phyloP scores from a whole-genome alignment of 2,113 vertebrate species.

The Ceyx cyanopectus region DNA sequence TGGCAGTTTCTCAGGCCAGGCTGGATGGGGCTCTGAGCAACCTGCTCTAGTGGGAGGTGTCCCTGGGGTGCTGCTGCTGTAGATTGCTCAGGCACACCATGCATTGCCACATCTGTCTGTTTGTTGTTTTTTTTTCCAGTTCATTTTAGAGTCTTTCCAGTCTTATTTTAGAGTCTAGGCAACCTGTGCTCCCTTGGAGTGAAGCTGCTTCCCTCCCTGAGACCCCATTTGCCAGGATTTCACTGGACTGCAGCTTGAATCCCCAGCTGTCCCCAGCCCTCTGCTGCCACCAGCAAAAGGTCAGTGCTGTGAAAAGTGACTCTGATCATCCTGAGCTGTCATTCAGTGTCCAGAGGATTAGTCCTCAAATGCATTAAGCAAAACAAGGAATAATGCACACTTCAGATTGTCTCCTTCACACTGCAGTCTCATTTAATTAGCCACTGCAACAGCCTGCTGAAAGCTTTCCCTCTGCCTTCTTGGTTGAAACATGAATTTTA shows the following conservation, averaged over 20 bases:
- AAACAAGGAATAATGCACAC: slow-evolving; percentile 59
- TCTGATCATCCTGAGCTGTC: slow-evolving; percentile 47
- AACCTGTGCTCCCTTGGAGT: not conserved
- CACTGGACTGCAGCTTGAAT: not conserved
- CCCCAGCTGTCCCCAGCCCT: not conserved
- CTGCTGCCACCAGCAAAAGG: slow-evolving; percentile 26
- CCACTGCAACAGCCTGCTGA: not conserved
- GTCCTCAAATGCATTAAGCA: slow-evolving; percentile 56
- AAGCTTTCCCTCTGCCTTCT: slow-evolving; percentile 53
- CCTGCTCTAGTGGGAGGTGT: too few species aligned
- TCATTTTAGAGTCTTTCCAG: not conserved
- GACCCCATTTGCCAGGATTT: slow-evolving; percentile 27
- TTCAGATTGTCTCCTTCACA: slow-evolving; percentile 35
- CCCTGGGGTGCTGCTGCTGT: too few species aligned
- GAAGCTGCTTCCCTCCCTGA: slow-evolving; percentile 7
- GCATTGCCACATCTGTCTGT: not conserved
- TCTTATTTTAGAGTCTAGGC: not conserved
- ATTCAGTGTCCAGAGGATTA: slow-evolving; percentile 57
- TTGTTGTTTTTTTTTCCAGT: not conserved
- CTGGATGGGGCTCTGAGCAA: too few species aligned
- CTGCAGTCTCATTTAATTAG: slow-evolving; percentile 65
- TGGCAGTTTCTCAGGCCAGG: too few species aligned
- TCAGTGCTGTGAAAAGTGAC: slow-evolving; percentile 35
- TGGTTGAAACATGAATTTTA: slow-evolving; percentile 70
- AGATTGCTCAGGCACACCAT: too few species aligned